Evolutionary conservation across 1,140 invertebrate species (phyloP), one percentile per base, ranked within the genome.

Genomic region (Teleopsis dalmanni): DNA sequence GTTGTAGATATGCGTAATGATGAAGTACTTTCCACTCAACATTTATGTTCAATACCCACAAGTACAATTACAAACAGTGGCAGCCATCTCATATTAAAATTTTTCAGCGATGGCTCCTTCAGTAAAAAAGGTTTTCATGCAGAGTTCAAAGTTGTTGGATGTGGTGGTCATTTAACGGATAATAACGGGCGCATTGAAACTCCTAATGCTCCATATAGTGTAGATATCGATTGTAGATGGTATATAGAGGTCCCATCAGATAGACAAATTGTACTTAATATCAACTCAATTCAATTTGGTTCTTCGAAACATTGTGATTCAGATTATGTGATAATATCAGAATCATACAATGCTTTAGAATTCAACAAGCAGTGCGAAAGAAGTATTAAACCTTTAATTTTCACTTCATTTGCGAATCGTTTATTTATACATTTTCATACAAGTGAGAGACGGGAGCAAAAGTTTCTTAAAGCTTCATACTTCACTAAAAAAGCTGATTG

Each of bases 151-250:
- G 52, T 74, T 0, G 14, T 72, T 54, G 76, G 80, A 8, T 68
- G 73, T 67, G 14, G 57, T 6, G 53, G 53, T 10, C 47, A 48
- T 18, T 41, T 47, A 0, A 22, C 36, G 4, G 0, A 1, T 3
- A 33, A 37, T 0, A 34, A 27, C 6, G 74, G 59, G 4, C 2
- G 3, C 1, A 56, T 70, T n/a, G 47, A 51, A 16, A 55, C 62
- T 2, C 62, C 66, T 0, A 58, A 62, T 37, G 53, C 54, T 4
- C 62, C 64, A 0, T 92, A 88, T 70, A 80, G 83, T 33, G 65
- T 74, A 25, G 77, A 81, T 64, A 65, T 80, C 42, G 78, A 84
- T 54, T 92, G 89, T 58, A 74, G 79, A 23, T 92, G 86, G 85
- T 60, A 76, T 1, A 82, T 95, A 19, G 70, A 71, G 23, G 81